Base-by-base conservation (phyloP, 2,888 invertebrate species). In the Conops quadrifasciatus region DNA sequence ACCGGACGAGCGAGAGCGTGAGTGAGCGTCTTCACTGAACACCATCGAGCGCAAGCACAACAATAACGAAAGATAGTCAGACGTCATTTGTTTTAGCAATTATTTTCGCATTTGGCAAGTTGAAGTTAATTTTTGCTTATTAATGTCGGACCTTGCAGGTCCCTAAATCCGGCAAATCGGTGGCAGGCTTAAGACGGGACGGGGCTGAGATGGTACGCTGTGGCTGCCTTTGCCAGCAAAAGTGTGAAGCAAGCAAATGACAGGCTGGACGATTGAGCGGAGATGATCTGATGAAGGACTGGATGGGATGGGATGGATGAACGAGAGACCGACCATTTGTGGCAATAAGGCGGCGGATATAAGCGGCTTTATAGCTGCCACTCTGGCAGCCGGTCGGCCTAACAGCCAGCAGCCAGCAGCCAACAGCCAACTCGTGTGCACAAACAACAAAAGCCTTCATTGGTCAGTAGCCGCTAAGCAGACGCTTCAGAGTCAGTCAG, bases 81-180 rank as follows among this genome's bases (percentile, higher is more conserved):
- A 43, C 60, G 47, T 68, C 68, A 68, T 68, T 68, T 68, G 62
- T 68, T 68, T 68, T 68, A 68, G 49, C 68, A 68, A 68, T 68
- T 68, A 68, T 68, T 68, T 68, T 68, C 68, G 68, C 68, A 68
- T 68, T 68, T 68, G 68, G 68, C 68, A 60, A 62, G 60, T 62
- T 51, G 68, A 62, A 68, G 68, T 68, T 68, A 68, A 68, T 68
- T 68, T 68, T 62, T 68, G 62, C 68, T 68, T 68, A 68, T 68
- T 68, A 68, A 68, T 62, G 68, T 68, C 68, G 68, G 59, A 47
- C 24, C 53, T 28, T 51, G 28, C 51, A 67, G 58, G 67, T 45
- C 56, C 43, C 56, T 21, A 66, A 66, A 66, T 26, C 36, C 49
- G 63, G 26, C 28, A 24, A 24, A n/a, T 36, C 36, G 36, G 4